Evolutionary conservation across 2,113 vertebrate genomes (phyloP), one percentile per base, ranked within the genome.

Genomic region (Piaya cayana): DNA sequence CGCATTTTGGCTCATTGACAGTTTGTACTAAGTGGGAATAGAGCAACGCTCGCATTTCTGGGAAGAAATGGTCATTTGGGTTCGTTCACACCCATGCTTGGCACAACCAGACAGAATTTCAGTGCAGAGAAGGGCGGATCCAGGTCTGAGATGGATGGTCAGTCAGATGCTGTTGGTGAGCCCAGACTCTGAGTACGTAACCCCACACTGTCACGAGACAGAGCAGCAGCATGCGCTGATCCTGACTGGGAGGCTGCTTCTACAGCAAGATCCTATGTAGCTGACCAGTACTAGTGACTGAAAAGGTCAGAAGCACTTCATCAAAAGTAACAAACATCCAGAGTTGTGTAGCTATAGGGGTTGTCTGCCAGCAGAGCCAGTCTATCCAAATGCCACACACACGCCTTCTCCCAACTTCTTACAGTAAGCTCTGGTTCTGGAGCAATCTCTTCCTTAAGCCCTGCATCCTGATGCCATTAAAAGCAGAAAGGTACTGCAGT

Each of bases 71-170:
- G 34, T 62, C 6, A 26, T 22, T 86, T 62, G 20, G 26, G 15
- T 47, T 56, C 7, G 0, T 29, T 86, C 32, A n/a, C 4, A 39
- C 23, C n/a, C 15, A 2, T 6, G 9, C n/a, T 32, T 39, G 50
- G 65, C 68, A 70, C 32, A 79, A 71, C 16, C 30, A 37, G 72
- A 29, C 50, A 83, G 29, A 79, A 77, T 71, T 88, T 64, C 55
- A 63, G 8, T 2, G 29, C 47, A 52, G 63, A 83, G 59, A 70
- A 80, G 29, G 37, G 9, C n/a, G 26, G 69, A 47, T 34, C 43
- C 43, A 50, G 50, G 20, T 30, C 55, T 49, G 71, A 75, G 29
- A 17, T 72, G 36, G 30, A 25, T 37, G n/a, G 62, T 80, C 67
- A 67, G 45, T 72, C 58, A 76, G 58, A n/a, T 29, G 55, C 39